phyloP scores from a whole-genome alignment of 2,797 vertebrate genomes.

The Sebastes steindachneri region DNA sequence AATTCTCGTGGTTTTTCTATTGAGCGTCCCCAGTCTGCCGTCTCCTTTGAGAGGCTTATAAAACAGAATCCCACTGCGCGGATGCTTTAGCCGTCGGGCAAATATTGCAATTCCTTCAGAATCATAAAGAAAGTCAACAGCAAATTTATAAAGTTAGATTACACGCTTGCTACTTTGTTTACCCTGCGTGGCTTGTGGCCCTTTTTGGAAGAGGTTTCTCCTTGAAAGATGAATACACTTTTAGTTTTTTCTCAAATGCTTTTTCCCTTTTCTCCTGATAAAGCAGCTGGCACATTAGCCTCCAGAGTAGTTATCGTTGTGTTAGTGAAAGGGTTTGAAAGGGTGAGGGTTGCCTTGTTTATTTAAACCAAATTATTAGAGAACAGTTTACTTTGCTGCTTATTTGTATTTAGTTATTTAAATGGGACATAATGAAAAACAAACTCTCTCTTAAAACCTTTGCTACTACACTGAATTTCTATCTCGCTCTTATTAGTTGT shows the following conservation, averaged over 20 bases:
- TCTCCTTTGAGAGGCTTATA: conserved; percentile 48
- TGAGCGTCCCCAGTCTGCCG: conserved; percentile 8
- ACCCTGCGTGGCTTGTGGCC: conserved; percentile 35
- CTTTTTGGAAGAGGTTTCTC: conserved; percentile 31
- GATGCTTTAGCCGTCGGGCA: conserved; percentile 43
- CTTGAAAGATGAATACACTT: conserved; percentile 49
- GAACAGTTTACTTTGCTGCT: not conserved
- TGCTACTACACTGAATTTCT: too few species aligned
- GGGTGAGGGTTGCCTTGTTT: not conserved
- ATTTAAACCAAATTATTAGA: not conserved
- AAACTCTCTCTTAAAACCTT: too few species aligned
- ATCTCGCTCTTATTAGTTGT: too few species aligned
- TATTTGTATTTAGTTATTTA: not conserved
- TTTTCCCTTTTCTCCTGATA: conserved; percentile 36
- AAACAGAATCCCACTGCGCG: conserved; percentile 24
- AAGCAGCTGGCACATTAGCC: conserved; percentile 9
- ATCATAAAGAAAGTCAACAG: conserved; percentile 49
- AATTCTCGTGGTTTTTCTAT: not conserved
- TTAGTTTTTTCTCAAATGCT: conserved; percentile 29
- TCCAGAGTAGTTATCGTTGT: not conserved
- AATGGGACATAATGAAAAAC: too few species aligned
- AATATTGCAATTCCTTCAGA: conserved; percentile 45
- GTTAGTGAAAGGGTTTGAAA: not conserved
- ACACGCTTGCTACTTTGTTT: conserved; percentile 60
- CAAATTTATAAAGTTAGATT: conserved; percentile 53